Evolutionary conservation across 2,113 vertebrate genomes (phyloP).

Genomic region (Rhizomys pruinosus): DNA sequence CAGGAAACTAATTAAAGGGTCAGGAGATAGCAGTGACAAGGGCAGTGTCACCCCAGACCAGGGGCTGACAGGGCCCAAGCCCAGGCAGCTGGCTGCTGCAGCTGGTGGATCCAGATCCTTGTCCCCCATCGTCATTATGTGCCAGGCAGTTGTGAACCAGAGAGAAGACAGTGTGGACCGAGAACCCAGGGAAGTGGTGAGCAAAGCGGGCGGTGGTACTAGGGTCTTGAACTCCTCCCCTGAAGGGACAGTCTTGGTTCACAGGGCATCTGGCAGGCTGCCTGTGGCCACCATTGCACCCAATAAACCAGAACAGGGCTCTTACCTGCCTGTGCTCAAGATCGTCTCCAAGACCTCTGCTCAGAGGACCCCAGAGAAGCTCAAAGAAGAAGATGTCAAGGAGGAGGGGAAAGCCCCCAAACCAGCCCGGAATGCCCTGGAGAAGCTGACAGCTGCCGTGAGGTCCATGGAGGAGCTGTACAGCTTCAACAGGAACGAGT

Average conservation of each 20-base stretch:
- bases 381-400: slow-evolving; percentile 85
- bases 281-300: slow-evolving; percentile 87
- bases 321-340: slow-evolving; percentile 84
- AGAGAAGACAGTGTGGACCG: slow-evolving; percentile 79
- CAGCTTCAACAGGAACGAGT: slow-evolving; percentile 93
- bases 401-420: slow-evolving; percentile 82
- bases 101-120: slow-evolving; percentile 81
- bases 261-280: slow-evolving; percentile 86
- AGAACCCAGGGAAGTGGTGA: slow-evolving; percentile 57
- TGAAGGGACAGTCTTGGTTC: slow-evolving; percentile 87
- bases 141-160: slow-evolving; percentile 92
- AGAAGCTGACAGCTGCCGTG: slow-evolving; percentile 95
- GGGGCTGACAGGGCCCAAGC: slow-evolving; percentile 85
- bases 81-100: slow-evolving; percentile 83
- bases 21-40: slow-evolving; percentile 89
- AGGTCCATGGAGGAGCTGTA: slow-evolving; percentile 98
- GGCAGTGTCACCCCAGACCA: slow-evolving; percentile 84
- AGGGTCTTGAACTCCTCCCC: slow-evolving; percentile 69
- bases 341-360: slow-evolving; percentile 86
- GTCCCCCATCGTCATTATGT: slow-evolving; percentile 96
- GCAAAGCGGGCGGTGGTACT: background rate
- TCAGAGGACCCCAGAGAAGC: slow-evolving; percentile 85
- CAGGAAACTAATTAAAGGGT: slow-evolving; percentile 95
- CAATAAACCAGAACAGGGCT: slow-evolving; percentile 86
- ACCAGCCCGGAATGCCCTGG: slow-evolving; percentile 87